A percentile compares a stretch with the other conserved stretches of the same genome.
phyloP scores from a whole-genome alignment of 2,113 vertebrate genomes.

The Ailuropoda melanoleuca region DNA sequence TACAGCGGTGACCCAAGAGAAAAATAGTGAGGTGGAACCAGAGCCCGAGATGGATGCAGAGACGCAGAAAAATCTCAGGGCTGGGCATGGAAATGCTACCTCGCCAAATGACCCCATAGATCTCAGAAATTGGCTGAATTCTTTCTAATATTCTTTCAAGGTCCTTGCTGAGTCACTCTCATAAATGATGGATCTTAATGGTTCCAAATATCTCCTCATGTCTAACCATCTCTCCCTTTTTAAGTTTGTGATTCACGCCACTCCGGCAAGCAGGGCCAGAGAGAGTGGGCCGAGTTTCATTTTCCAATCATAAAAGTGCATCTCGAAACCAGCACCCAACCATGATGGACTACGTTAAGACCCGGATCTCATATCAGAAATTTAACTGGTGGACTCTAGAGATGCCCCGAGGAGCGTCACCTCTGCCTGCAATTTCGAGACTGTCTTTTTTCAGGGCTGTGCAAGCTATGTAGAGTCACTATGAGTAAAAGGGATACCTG shows the following conservation, averaged over 20 bases:
- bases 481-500: background rate
- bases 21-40: conserved; percentile 58
- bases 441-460: background rate
- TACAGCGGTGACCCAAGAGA: conserved; percentile 55
- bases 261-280: background rate
- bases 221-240: conserved; percentile 57
- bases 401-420: background rate
- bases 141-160: conserved; percentile 73
- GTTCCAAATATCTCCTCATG: conserved; percentile 21
- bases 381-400: background rate
- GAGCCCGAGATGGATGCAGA: conserved; percentile 44
- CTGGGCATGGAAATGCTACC: conserved; percentile 59
- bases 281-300: background rate
- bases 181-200: conserved; percentile 73
- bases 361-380: background rate
- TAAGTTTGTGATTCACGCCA: conserved; percentile 53
- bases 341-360: background rate
- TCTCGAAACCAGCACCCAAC: background rate
- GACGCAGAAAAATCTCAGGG: conserved; percentile 10
- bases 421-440: background rate
- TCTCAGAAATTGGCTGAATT: conserved; percentile 72
- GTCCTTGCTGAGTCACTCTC: conserved; percentile 71
- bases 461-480: background rate
- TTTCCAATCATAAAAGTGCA: conserved; percentile 45
- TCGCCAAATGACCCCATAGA: conserved; percentile 58